Evolutionary conservation across 2,888 invertebrate species (phyloP).

Genomic region (Alcis repandata): DNA sequence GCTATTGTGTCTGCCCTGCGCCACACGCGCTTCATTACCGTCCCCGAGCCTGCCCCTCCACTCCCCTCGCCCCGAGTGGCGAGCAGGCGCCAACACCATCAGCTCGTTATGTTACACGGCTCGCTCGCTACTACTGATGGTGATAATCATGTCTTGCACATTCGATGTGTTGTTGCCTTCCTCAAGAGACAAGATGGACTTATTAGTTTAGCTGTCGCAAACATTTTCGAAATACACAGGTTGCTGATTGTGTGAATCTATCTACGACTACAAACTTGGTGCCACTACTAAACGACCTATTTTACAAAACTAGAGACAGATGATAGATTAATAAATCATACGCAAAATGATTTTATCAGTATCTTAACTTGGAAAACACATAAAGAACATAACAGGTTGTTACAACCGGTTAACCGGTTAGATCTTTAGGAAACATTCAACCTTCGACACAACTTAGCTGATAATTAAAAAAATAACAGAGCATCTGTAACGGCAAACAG

Average conservation of each 20-base stretch:
- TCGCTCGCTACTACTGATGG: slow-evolving; percentile 41
- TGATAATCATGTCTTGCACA: slow-evolving; percentile 32
- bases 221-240: slow-evolving; percentile 10
- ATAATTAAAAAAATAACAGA: slow-evolving; percentile 72
- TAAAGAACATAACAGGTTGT: slow-evolving; percentile 17
- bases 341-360: neutral
- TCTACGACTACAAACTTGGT: too few species aligned
- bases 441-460: slow-evolving; percentile 74
- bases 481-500: slow-evolving; percentile 70
- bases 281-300: too few species aligned
- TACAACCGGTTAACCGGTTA: slow-evolving; percentile 11
- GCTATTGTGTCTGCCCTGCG: slow-evolving; percentile 81
- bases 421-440: slow-evolving; percentile 68
- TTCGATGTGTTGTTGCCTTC: slow-evolving; percentile 19
- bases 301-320: neutral
- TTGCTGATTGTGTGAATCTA: neutral
- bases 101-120: slow-evolving; percentile 53
- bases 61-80: slow-evolving; percentile 46
- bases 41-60: slow-evolving; percentile 51
- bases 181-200: slow-evolving; percentile 9
- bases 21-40: slow-evolving; percentile 79
- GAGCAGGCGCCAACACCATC: slow-evolving; percentile 63
- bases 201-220: neutral
- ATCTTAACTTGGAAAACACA: slow-evolving; percentile 2
- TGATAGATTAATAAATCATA: neutral